Conservation (phyloP, 2,797 vertebrate species). For the Botia kubotai region DNA sequence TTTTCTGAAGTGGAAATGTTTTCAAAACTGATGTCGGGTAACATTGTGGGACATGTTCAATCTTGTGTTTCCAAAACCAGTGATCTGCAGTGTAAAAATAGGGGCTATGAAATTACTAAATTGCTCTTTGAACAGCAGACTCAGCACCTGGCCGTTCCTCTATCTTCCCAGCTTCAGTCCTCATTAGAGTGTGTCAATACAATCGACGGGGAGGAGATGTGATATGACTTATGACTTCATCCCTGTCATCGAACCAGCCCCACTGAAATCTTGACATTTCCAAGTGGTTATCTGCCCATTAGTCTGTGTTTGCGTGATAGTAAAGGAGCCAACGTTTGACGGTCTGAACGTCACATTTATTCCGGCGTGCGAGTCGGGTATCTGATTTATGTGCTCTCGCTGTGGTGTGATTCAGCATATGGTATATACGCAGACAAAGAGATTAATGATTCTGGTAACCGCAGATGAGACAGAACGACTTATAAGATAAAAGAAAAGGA, state of each 20-base stretch:
- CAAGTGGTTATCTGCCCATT: constrained; percentile 56
- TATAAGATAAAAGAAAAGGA: constrained; percentile 54
- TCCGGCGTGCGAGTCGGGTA: constrained; percentile 22
- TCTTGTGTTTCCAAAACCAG: too few species aligned
- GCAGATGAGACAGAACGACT: constrained; percentile 59
- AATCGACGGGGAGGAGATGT: constrained; percentile 59
- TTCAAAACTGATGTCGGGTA: background rate
- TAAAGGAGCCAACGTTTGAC: constrained; percentile 46
- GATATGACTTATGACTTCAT: constrained; percentile 58
- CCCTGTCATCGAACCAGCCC: constrained; percentile 50
- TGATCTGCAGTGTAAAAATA: constrained; percentile 8
- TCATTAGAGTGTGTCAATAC: constrained; percentile 60
- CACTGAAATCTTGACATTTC: constrained; percentile 60
- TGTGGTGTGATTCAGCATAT: constrained; percentile 71
- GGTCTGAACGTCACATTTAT: constrained; percentile 42
- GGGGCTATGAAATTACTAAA: constrained; percentile 30
- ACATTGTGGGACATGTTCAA: background rate
- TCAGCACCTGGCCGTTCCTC: constrained; percentile 42
- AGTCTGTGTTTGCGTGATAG: constrained; percentile 50
- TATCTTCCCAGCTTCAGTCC: constrained; percentile 59
- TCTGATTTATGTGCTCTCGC: constrained; percentile 64
- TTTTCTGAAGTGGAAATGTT: too few species aligned
- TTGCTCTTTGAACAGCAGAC: constrained; percentile 27
- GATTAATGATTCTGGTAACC: constrained; percentile 69
- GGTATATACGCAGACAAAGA: constrained; percentile 65